Evolutionary conservation across 2,113 vertebrate species (phyloP).

Genomic region (Pteropus alecto): DNA sequence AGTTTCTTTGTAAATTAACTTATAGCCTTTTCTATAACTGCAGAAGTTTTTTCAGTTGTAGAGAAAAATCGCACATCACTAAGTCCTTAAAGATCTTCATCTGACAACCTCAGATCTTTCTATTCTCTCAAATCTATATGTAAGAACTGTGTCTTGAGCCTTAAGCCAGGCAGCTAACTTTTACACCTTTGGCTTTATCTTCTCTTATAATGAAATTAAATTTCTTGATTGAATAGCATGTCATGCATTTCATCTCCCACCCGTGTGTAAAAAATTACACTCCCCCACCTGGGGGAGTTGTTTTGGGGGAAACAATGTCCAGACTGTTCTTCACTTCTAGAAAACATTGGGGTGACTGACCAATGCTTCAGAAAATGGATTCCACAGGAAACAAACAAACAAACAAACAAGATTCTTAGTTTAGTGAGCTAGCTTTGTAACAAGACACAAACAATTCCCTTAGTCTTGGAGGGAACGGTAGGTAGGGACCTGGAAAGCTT

Average conservation of each 20-base stretch:
- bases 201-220: neutral
- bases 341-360: neutral
- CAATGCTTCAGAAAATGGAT: neutral
- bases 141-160: neutral
- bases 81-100: slow-evolving; percentile 1
- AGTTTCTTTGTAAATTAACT: neutral
- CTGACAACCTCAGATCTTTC: neutral
- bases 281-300: neutral
- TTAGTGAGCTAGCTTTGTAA: neutral
- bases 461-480: neutral
- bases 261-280: neutral
- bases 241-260: neutral
- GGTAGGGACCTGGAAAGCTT: neutral
- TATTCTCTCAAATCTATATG: neutral
- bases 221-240: neutral
- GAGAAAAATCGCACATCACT: neutral
- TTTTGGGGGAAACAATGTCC: neutral
- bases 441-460: neutral
- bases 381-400: neutral
- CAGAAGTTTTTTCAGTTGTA: neutral
- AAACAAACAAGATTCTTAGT: neutral
- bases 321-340: neutral
- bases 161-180: neutral
- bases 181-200: neutral
- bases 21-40: neutral